phyloP scores from a whole-genome alignment of 64 coral and sea anemone species.

The Exaiptasia diaphana region DNA sequence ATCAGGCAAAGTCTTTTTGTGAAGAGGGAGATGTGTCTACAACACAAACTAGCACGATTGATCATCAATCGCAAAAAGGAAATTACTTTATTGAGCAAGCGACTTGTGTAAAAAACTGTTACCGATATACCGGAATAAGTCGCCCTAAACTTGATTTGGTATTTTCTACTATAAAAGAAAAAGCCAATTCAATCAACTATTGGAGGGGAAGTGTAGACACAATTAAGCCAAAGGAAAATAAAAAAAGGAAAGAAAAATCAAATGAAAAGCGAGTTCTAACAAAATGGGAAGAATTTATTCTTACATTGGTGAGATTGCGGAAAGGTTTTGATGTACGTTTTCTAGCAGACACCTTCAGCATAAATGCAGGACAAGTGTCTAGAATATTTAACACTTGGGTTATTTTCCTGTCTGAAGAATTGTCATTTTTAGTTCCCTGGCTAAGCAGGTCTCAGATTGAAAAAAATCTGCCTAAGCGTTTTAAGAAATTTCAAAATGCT shows the following conservation, averaged over 20 bases:
- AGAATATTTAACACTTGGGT: slow-evolving; percentile 44
- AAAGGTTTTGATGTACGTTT: slow-evolving; percentile 38
- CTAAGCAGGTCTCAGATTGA: background rate
- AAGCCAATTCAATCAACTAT: background rate
- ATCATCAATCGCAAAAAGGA: slow-evolving; percentile 5
- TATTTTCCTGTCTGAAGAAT: slow-evolving; percentile 14
- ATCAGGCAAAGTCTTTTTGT: background rate
- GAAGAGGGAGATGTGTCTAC: background rate
- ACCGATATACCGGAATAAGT: slow-evolving; percentile 12
- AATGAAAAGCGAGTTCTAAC: background rate
- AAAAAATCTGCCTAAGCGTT: slow-evolving; percentile 29
- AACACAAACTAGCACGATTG: background rate
- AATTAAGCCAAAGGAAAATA: background rate
- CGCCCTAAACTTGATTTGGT: slow-evolving; percentile 28
- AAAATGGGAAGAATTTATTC: slow-evolving; percentile 28
- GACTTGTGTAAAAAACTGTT: slow-evolving; percentile 34
- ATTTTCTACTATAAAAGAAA: background rate
- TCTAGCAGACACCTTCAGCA: slow-evolving; percentile 34
- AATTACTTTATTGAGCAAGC: slow-evolving; percentile 26
- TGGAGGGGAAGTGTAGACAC: slow-evolving; percentile 18
- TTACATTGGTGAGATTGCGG: slow-evolving; percentile 29
- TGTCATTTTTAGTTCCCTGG: slow-evolving; percentile 54
- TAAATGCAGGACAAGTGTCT: slow-evolving; percentile 23
- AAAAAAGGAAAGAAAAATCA: slow-evolving; percentile 3
- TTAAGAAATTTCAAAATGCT: slow-evolving; percentile 9